Evolutionary conservation across 1,140 invertebrate species (phyloP).

Genomic region (Trachelipus rathkii): DNA sequence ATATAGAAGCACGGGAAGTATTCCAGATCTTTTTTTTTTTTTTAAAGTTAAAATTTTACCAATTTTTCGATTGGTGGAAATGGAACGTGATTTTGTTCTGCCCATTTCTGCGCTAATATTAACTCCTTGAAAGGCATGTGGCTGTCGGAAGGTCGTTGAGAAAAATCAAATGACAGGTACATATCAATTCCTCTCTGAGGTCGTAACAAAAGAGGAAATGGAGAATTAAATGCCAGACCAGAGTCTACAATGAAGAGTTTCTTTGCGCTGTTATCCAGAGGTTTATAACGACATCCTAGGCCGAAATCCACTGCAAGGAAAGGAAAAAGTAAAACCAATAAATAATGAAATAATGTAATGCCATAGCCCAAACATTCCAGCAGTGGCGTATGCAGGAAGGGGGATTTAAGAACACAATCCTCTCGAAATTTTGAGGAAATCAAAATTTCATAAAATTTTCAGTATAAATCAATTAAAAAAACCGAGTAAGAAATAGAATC

Average conservation of each 20-base stretch:
- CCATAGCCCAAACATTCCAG: too few relatives aligned
- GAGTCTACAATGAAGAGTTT: conserved; percentile 55
- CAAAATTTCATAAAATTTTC: too few relatives aligned
- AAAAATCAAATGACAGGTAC: conserved; percentile 56
- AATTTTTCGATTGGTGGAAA: conserved; percentile 54
- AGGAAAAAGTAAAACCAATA: neutral
- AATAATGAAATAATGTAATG: conserved; percentile 22
- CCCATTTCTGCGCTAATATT: conserved; percentile 54
- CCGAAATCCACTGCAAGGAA: conserved; percentile 38
- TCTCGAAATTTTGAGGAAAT: too few relatives aligned
- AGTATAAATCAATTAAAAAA: too few relatives aligned
- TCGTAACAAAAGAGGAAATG: conserved; percentile 53
- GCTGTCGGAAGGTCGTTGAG: conserved; percentile 51
- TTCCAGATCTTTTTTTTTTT: too few relatives aligned
- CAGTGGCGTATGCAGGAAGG: too few relatives aligned
- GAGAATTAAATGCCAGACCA: conserved; percentile 56
- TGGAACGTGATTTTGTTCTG: conserved; percentile 51
- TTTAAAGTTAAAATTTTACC: conserved; percentile 43
- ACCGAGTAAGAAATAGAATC: too few relatives aligned
- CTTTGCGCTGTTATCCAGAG: conserved; percentile 51
- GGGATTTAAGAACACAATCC: too few relatives aligned
- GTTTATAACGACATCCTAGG: conserved; percentile 35
- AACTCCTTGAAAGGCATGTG: conserved; percentile 55
- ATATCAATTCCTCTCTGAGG: conserved; percentile 54
- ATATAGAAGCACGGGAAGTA: too few relatives aligned